Percentiles rank a stretch among this genome's conserved stretches.
These are phyloP conservation scores for Syrmaticus mikado DNA, from an alignment of 2,113 vertebrate species.

Conservation along the genomic window DNA sequence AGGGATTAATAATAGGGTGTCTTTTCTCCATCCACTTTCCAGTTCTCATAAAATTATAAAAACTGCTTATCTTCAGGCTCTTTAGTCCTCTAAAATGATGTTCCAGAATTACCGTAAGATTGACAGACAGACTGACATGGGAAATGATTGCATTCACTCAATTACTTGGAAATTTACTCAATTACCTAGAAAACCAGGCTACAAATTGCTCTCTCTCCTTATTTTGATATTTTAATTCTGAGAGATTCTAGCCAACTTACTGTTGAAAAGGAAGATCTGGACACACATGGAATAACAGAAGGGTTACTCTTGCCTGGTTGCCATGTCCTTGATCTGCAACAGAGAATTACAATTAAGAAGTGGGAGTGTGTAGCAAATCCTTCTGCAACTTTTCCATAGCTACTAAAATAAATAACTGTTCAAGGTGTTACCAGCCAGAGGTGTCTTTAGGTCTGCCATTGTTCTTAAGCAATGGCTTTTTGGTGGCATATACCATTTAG, in stretches of 20 bases:
- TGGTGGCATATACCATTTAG: background rate
- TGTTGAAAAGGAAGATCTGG: background rate
- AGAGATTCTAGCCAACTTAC: background rate
- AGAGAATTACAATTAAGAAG: background rate
- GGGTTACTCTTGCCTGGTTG: background rate
- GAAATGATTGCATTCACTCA: background rate
- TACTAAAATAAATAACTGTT: background rate
- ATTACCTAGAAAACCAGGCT: background rate
- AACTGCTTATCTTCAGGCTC: background rate
- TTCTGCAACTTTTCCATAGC: background rate
- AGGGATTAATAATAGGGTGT: background rate
- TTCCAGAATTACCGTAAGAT: background rate
- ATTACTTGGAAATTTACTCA: background rate
- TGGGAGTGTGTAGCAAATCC: background rate
- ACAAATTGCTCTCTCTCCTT: background rate
- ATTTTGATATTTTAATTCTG: background rate
- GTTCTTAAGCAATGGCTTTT: background rate
- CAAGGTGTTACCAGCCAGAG: background rate
- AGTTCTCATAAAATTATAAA: slow-evolving; percentile 10
- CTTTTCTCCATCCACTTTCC: background rate
- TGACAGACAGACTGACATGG: background rate
- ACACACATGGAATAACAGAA: background rate
- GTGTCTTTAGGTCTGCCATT: background rate
- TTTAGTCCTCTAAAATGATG: background rate
- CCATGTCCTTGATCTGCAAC: background rate